phyloP scores from a whole-genome alignment of 2,888 invertebrate genomes.

The Cantharis nigra region DNA sequence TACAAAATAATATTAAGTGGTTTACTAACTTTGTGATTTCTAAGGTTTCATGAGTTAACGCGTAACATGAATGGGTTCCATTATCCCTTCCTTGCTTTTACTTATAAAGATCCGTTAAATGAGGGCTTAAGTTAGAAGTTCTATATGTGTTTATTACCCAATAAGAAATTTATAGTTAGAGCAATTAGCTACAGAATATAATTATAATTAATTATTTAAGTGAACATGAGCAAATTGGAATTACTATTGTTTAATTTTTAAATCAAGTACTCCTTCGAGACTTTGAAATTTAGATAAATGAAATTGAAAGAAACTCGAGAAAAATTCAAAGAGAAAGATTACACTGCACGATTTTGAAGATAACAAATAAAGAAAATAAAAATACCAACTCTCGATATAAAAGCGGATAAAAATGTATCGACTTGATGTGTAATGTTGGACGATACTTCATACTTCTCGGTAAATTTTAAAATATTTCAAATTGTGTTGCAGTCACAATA shows the following conservation, averaged over 20 bases:
- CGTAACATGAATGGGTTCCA: conserved; percentile 8
- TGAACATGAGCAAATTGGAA: not conserved
- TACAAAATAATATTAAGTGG: conserved; percentile 7
- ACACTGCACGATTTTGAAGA: not conserved
- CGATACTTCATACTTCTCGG: not conserved
- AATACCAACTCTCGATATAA: not conserved
- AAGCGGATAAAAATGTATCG: not conserved
- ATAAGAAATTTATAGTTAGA: not conserved
- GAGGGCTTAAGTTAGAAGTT: not conserved
- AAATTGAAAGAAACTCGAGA: not conserved
- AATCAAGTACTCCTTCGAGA: not conserved
- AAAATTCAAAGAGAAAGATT: not conserved
- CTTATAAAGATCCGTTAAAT: not conserved
- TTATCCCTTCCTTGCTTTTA: conserved; percentile 7
- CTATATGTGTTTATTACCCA: not conserved
- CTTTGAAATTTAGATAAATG: not conserved
- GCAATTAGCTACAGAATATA: not conserved
- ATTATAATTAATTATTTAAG: not conserved
- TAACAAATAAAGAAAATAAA: not conserved
- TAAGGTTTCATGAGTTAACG: conserved; percentile 5
- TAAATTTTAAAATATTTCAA: not conserved
- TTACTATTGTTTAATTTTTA: not conserved
- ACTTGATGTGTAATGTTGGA: not conserved
- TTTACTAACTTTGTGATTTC: not conserved
- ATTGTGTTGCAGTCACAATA: not conserved